Base-by-base conservation (phyloP, 2,113 vertebrate species). In the Glaucomys volans region DNA sequence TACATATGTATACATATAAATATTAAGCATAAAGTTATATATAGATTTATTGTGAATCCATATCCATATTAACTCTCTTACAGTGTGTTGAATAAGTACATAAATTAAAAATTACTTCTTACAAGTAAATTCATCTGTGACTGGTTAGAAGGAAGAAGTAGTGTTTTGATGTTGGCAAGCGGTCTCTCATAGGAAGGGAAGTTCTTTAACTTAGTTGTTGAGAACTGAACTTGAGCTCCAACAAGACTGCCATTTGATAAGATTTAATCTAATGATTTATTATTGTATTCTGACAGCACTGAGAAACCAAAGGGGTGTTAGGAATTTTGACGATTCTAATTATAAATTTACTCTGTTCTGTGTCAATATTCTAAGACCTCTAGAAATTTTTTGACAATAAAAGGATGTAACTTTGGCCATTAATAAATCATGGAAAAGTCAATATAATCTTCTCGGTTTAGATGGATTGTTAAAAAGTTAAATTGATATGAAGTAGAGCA, bases 361-460 rank as follows among this genome's bases (percentile, higher is more conserved):
- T 17, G 28, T 85, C 30, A 52, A 12, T 81, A 90, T 94, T 47
- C 24, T 24, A 75, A 85, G 81, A 88, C 8, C 20, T 11, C 32
- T 47, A 64, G 2, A 84, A 42, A 32, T 91, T 76, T 76, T 40
- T 85, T n/a, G 12, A n/a, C 83, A 64, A 90, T 13, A 80, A 87
- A 90, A 95, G 3, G 37, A 16, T 50, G 32, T 11, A 30, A 35
- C 81, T 86, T 96, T 97, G 28, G 22, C 44, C 69, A 57, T 44
- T 90, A 84, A 24, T 80, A 92, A 92, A 74, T 87, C 35, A 57
- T 8, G 66, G 94, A 84, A 72, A 90, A 79, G 44, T 94, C 69
- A 72, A 8, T 85, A 50, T 8, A n/a, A n/a, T 74, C 16, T 85
- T 59, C 20, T 90, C 66, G 50, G 22, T 54, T 67, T 47, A 94